Base-by-base conservation (phyloP, 2,797 vertebrate genomes). In the Tenualosa thibaudeaui region DNA sequence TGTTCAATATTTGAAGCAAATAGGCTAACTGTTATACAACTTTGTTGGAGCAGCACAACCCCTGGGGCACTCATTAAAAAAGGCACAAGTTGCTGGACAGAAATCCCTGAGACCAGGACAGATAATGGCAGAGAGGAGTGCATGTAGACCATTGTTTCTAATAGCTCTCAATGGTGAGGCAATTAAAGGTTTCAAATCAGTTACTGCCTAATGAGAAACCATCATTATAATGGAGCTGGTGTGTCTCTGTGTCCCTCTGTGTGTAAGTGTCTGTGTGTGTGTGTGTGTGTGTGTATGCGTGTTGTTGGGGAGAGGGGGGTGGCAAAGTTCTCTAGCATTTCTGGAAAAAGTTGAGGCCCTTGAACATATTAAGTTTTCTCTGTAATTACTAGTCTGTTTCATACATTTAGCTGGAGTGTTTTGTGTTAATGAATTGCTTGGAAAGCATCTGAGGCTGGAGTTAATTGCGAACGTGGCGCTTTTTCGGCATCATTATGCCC, bases 361-460 rank as follows among this genome's bases (percentile, higher is more conserved):
- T 92, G 92, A 93, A 93, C 93, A 92, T 91, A 88, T 93, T 89
- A 93, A 95, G 90, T 78, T 94, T 92, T 86, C 54, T 87, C 89
- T 88, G 88, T 94, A 94, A 92, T 94, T 92, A 93, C 92, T 90
- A 90, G 89, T 88, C 93, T 89, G 84, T 91, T 92, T 90, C 90
- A 88, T 91, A 90, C 92, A 87, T 91, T 94, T 91, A 93, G 92
- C 91, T 91, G 91, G 92, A 95, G 91, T 88, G 90, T 93, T 91
- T 92, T 90, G 86, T 91, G 92, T 92, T 95, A 96, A 96, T 95
- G 94, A 96, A 96, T 93, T 94, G 94, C 94, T 94, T 91, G 81
- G 88, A 93, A 95, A 94, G 93, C 93, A 93, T 95, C 93, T 95
- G 94, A 95, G 94, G 94, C 94, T 93, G 87, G 92, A 94, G 94